Conservation (phyloP, 2,888 invertebrate species). For the Parelbella ahira region DNA sequence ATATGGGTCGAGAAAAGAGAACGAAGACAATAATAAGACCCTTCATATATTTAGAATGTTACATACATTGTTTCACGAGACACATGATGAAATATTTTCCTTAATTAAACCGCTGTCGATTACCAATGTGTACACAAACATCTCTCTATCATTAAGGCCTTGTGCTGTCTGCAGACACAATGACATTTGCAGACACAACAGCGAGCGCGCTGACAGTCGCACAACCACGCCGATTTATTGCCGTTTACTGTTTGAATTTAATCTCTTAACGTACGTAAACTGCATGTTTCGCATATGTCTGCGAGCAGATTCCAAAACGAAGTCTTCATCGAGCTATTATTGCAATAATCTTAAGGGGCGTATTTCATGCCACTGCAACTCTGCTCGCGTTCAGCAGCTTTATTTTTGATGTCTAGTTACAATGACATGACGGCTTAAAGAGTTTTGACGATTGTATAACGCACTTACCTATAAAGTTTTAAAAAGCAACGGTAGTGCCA, state of each 20-base stretch:
- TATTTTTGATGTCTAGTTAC: too few species aligned
- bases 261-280: slow-evolving; percentile 16
- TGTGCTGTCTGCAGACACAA: slow-evolving; percentile 25
- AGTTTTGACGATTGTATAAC: too few species aligned
- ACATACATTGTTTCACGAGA: too few species aligned
- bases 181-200: slow-evolving; percentile 29
- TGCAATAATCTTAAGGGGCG: too few species aligned
- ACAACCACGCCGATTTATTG: slow-evolving; percentile 27
- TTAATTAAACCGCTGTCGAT: slow-evolving; percentile 7
- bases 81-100: not conserved
- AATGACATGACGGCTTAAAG: too few species aligned
- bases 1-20: too few species aligned
- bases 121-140: slow-evolving; percentile 25
- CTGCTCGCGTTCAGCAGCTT: too few species aligned
- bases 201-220: slow-evolving; percentile 29
- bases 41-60: too few species aligned
- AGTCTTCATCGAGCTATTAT: slow-evolving; percentile 6
- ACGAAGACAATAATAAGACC: too few species aligned
- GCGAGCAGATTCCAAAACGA: slow-evolving; percentile 4
- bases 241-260: slow-evolving; percentile 25
- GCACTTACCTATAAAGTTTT: too few species aligned
- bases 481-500: too few species aligned
- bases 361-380: too few species aligned
- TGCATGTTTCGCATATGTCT: slow-evolving; percentile 15
- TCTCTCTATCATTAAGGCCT: slow-evolving; percentile 28